Conservation (phyloP, 1,140 invertebrate genomes). For the Sycophila sp. region DNA sequence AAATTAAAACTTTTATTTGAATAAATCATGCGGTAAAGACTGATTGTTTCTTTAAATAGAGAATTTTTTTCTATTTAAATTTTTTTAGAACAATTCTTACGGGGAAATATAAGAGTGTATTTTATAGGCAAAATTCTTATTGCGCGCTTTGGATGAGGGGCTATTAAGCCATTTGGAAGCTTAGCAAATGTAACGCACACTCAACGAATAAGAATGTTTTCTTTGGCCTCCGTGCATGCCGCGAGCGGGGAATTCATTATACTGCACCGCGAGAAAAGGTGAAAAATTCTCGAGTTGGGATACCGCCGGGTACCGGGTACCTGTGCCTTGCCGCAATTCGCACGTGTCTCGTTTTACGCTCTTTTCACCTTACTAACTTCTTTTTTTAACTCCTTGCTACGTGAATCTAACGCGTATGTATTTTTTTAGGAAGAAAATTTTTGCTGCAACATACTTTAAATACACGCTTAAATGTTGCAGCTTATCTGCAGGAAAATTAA, state of each 20-base stretch:
- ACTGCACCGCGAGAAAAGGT: neutral
- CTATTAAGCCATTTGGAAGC: neutral
- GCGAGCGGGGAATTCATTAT: conserved; percentile 1
- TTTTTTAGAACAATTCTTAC: too few species aligned
- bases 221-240: conserved; percentile 13
- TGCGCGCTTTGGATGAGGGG: too few species aligned
- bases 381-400: too few species aligned
- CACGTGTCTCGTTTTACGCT: conserved; percentile 34
- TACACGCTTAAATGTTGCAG: too few species aligned
- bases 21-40: too few species aligned
- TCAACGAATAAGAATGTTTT: conserved; percentile 1
- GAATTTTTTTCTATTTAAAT: neutral
- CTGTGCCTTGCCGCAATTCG: neutral
- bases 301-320: neutral
- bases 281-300: neutral
- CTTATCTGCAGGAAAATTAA: too few species aligned
- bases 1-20: too few species aligned
- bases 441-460: too few species aligned
- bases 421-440: too few species aligned
- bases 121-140: neutral
- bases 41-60: neutral
- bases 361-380: too few species aligned
- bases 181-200: neutral
- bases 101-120: too few species aligned
- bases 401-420: too few species aligned